phyloP scores from a whole-genome alignment of 2,113 vertebrate genomes.

The Hippocampus abdominalis region DNA sequence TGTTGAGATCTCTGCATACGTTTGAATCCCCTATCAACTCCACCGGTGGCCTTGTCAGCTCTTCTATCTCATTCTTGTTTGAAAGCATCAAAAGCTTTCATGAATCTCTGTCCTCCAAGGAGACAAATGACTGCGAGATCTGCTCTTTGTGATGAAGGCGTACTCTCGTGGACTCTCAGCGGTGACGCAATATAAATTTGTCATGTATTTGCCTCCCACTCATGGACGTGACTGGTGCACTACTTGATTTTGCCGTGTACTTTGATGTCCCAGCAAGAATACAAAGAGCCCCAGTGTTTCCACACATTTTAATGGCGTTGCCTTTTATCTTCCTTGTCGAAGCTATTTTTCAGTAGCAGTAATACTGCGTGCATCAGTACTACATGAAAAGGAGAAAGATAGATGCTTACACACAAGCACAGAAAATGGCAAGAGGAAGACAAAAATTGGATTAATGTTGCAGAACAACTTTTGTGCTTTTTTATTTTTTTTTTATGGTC shows the following conservation, averaged over 20 bases:
- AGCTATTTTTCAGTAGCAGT: conserved; percentile 7
- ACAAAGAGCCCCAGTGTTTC: conserved; percentile 41
- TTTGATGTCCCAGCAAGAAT: conserved; percentile 58
- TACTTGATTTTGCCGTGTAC: conserved; percentile 34
- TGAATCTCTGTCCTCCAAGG: conserved; percentile 50
- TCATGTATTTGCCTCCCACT: conserved; percentile 53
- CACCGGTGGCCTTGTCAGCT: conserved; percentile 16
- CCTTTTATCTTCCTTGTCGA: conserved; percentile 45
- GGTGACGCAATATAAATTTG: conserved; percentile 31
- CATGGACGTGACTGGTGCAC: conserved; percentile 44
- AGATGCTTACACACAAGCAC: background rate
- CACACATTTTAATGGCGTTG: conserved; percentile 43
- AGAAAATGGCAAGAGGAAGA: conserved; percentile 4
- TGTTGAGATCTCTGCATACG: conserved; percentile 42
- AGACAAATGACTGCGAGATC: conserved; percentile 41
- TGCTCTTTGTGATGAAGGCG: conserved; percentile 38
- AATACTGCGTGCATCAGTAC: conserved; percentile 20
- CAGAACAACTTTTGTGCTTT: background rate
- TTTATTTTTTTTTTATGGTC: background rate
- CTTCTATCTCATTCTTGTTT: conserved; percentile 42
- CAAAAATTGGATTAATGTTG: background rate
- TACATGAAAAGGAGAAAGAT: conserved; percentile 7
- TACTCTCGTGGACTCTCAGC: conserved; percentile 39
- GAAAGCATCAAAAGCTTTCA: conserved; percentile 54
- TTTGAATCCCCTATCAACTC: conserved; percentile 37